These are phyloP conservation scores for Drosophila bocqueti DNA, from an alignment of 1,140 invertebrate genomes.

Conservation along the genomic window DNA sequence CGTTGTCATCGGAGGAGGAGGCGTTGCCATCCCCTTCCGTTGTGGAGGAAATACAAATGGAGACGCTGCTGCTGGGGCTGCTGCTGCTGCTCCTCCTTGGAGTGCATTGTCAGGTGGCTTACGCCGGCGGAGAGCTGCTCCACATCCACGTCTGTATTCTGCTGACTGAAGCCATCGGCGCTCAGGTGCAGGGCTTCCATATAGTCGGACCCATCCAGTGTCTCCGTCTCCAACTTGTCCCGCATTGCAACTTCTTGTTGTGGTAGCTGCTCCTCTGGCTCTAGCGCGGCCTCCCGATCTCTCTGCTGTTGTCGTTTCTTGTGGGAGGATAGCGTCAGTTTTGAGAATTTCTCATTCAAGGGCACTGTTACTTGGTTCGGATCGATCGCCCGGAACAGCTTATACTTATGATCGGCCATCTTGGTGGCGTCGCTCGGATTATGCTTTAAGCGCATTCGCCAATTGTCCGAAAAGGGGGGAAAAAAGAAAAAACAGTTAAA, in stretches of 20 bases:
- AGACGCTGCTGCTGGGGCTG: constrained; percentile 15
- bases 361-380: constrained; percentile 73
- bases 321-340: constrained; percentile 75
- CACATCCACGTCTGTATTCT: constrained; percentile 20
- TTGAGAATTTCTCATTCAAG: constrained; percentile 74
- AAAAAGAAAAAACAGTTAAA: not conserved
- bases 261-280: constrained; percentile 28
- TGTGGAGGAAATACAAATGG: constrained; percentile 72
- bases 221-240: not conserved
- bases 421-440: constrained; percentile 28
- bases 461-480: not conserved
- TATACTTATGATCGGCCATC: constrained; percentile 65
- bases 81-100: not conserved
- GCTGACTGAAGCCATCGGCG: constrained; percentile 52
- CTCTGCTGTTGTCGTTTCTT: constrained; percentile 44
- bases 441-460: constrained; percentile 25
- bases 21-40: constrained; percentile 42
- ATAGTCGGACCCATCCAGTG: constrained; percentile 56
- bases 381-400: constrained; percentile 72
- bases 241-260: not conserved
- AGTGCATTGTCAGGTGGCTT: constrained; percentile 53
- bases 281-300: not conserved
- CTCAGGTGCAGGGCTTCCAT: constrained; percentile 76
- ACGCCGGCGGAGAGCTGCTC: constrained; percentile 49
- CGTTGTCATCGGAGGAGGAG: constrained; percentile 13